These are phyloP conservation scores for Percopsis omiscomaycus DNA, from an alignment of 2,797 vertebrate genomes.

Conservation along the genomic window DNA sequence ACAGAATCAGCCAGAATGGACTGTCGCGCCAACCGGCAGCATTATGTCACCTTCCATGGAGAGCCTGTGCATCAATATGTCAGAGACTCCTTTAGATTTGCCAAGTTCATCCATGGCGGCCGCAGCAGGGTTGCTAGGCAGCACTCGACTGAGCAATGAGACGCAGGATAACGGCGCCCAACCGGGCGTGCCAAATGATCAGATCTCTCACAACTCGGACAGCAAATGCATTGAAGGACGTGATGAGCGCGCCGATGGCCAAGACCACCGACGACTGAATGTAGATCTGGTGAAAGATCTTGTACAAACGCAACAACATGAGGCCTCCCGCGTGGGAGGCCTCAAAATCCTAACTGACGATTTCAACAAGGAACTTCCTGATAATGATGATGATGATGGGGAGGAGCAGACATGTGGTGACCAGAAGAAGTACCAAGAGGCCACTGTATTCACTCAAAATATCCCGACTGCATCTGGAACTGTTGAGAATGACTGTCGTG, in stretches of 20 bases:
- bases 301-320: slow-evolving; percentile 13
- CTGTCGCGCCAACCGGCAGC: slow-evolving; percentile 34
- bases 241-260: slow-evolving; percentile 10
- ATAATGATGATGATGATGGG: not conserved
- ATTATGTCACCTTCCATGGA: slow-evolving; percentile 31
- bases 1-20: slow-evolving; percentile 48
- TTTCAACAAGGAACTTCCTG: slow-evolving; percentile 1
- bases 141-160: slow-evolving; percentile 19
- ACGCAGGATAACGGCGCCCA: slow-evolving; percentile 6
- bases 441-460: slow-evolving; percentile 9
- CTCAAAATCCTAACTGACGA: slow-evolving; percentile 24
- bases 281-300: not conserved
- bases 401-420: slow-evolving; percentile 2
- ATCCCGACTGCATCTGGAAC: slow-evolving; percentile 3
- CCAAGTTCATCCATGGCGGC: slow-evolving; percentile 6
- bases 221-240: slow-evolving; percentile 15
- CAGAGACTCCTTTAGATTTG: slow-evolving; percentile 14
- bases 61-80: slow-evolving; percentile 20
- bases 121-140: slow-evolving; percentile 22
- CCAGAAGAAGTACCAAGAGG: slow-evolving; percentile 1
- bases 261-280: slow-evolving; percentile 15
- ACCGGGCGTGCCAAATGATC: slow-evolving; percentile 7
- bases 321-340: slow-evolving; percentile 6
- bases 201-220: slow-evolving; percentile 6
- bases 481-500: slow-evolving; percentile 5